Conservation (phyloP, 1,140 invertebrate species). For the Amphibalanus amphitrite region DNA sequence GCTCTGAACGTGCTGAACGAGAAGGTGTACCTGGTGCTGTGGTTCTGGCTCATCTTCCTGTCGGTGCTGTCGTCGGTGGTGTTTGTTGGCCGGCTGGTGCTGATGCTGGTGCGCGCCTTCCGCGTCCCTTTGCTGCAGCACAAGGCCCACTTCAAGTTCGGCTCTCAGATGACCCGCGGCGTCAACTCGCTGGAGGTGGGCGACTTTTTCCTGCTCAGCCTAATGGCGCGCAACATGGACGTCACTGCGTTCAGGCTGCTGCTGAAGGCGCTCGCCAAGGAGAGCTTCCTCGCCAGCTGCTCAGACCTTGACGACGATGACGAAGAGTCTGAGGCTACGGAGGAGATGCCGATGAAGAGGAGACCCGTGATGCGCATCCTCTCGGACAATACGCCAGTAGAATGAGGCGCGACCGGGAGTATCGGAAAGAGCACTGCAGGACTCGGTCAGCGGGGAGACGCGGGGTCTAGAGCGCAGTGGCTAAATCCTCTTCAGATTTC, state of each 20-base stretch:
- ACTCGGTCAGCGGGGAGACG: too few relatives aligned
- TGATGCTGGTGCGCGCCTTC: conserved; percentile 44
- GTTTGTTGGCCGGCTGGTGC: conserved; percentile 44
- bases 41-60: conserved; percentile 55
- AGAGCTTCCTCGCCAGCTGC: background rate
- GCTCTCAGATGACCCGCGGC: conserved; percentile 16
- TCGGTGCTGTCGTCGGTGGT: conserved; percentile 41
- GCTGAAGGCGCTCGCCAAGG: conserved; percentile 7
- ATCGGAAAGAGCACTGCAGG: too few relatives aligned
- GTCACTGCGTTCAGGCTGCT: conserved; percentile 16
- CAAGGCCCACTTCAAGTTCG: conserved; percentile 13
- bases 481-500: too few relatives aligned
- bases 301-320: background rate
- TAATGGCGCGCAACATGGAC: conserved; percentile 22
- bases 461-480: too few relatives aligned
- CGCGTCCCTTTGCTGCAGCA: conserved; percentile 23
- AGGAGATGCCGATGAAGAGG: background rate
- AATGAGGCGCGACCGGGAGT: too few relatives aligned
- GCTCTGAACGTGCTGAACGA: conserved; percentile 83
- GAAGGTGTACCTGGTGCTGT: conserved; percentile 79
- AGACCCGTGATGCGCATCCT: background rate
- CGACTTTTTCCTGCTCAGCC: conserved; percentile 21
- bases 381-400: too few relatives aligned
- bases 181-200: conserved; percentile 16
- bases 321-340: too few relatives aligned